phyloP scores from a whole-genome alignment of 1,140 invertebrate genomes.

The Caligus rogercresseyi region DNA sequence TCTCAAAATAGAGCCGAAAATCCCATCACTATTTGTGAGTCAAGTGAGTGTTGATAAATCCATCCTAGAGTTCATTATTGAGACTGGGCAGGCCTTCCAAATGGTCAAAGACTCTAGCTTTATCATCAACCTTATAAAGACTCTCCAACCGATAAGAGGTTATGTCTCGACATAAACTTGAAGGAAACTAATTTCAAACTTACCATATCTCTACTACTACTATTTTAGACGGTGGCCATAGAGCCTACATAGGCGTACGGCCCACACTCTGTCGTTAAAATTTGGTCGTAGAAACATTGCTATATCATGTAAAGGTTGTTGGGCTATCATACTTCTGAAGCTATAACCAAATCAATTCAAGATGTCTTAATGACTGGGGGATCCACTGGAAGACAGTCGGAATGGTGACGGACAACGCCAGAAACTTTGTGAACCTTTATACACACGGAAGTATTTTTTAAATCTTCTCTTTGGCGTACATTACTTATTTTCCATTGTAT shows the following conservation, averaged over 20 bases:
- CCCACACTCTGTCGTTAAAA: neutral
- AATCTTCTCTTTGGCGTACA: no score
- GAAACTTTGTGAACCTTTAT: neutral
- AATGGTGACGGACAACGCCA: neutral
- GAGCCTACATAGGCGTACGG: no score
- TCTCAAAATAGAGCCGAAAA: no score
- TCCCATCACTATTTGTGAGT: no score
- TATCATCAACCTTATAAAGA: neutral
- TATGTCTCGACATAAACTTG: neutral
- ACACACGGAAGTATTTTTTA: neutral
- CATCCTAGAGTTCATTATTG: neutral
- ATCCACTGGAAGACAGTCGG: neutral
- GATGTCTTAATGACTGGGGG: neutral
- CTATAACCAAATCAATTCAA: neutral
- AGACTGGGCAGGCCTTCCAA: neutral
- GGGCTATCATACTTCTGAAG: neutral
- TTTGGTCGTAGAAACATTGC: neutral
- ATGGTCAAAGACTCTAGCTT: neutral
- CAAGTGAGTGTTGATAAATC: neutral
- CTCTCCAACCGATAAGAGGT: neutral
- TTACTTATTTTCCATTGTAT: no score
- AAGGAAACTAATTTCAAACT: neutral
- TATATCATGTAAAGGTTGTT: neutral
- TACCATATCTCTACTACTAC: no score
- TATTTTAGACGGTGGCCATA: no score